Conservation (phyloP, 92 coral and sea anemone genomes). For the Epizoanthus rinbou region DNA sequence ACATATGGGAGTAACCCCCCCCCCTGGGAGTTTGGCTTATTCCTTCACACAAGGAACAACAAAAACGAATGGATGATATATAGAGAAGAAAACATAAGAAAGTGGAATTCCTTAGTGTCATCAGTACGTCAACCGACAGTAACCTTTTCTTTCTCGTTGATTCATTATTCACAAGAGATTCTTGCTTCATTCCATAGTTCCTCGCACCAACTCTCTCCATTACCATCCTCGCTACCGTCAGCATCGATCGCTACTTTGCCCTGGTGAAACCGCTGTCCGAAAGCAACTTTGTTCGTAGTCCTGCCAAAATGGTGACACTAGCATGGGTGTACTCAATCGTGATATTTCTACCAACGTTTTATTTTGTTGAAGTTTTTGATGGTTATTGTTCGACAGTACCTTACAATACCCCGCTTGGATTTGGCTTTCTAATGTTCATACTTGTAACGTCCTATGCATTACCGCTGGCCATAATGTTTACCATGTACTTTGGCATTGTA, state of each 20-base stretch:
- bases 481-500: slow-evolving; percentile 56
- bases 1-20: too few species aligned
- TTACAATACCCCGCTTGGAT: slow-evolving; percentile 42
- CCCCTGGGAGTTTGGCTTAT: too few species aligned
- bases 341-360: slow-evolving; percentile 60
- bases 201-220: slow-evolving; percentile 38
- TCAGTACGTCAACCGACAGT: too few species aligned
- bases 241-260: slow-evolving; percentile 67
- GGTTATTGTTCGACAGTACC: slow-evolving; percentile 72
- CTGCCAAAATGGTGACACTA: slow-evolving; percentile 55
- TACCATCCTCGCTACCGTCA: slow-evolving; percentile 40
- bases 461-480: slow-evolving; percentile 52
- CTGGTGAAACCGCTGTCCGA: slow-evolving; percentile 60
- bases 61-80: too few species aligned
- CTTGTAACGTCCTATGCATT: slow-evolving; percentile 49
- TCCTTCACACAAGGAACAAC: too few species aligned
- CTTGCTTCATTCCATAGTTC: slow-evolving; percentile 17
- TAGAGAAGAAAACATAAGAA: too few species aligned
- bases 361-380: slow-evolving; percentile 44
- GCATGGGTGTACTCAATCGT: slow-evolving; percentile 69
- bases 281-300: slow-evolving; percentile 45
- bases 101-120: too few species aligned
- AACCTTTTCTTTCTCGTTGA: too few species aligned
- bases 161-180: background rate
- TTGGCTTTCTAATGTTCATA: slow-evolving; percentile 53